A percentile compares a stretch with the other conserved stretches of the same genome.
Evolutionary conservation across 2,113 vertebrate species (phyloP).

Genomic region (Cyanoliseus patagonus): DNA sequence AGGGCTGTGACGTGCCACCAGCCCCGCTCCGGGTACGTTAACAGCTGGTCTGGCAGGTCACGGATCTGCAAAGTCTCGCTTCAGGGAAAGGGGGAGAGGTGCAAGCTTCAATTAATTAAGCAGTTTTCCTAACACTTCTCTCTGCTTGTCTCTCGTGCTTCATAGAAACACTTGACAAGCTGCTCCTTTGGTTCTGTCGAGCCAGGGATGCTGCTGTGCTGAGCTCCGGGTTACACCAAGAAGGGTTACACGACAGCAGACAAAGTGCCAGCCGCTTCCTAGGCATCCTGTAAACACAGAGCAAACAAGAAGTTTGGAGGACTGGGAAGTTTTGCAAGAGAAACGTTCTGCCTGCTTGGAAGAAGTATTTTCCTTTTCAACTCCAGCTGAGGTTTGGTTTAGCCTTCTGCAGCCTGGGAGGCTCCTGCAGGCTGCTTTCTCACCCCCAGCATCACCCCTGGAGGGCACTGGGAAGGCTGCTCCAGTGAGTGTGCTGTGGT

Average conservation of each 20-base stretch:
- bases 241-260: not conserved
- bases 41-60: slow-evolving; percentile 47
- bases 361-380: not conserved
- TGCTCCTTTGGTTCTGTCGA: not conserved
- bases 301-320: not conserved
- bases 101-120: slow-evolving; percentile 22
- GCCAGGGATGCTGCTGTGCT: not conserved
- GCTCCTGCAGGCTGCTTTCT: not conserved
- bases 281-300: not conserved
- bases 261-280: slow-evolving; percentile 1
- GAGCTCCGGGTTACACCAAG: not conserved
- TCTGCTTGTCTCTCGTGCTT: slow-evolving; percentile 4
- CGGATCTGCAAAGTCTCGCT: not conserved
- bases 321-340: not conserved
- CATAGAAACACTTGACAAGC: not conserved
- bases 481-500: fast-evolving
- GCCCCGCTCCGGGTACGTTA: not conserved
- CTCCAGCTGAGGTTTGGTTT: not conserved
- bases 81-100: not conserved
- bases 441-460: not conserved
- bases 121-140: slow-evolving; percentile 64
- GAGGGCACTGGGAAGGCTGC: not conserved
- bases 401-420: not conserved
- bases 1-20: not conserved
- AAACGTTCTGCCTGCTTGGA: not conserved